Conservation (phyloP, 2,113 vertebrate species). For the Crotalus tigris region DNA sequence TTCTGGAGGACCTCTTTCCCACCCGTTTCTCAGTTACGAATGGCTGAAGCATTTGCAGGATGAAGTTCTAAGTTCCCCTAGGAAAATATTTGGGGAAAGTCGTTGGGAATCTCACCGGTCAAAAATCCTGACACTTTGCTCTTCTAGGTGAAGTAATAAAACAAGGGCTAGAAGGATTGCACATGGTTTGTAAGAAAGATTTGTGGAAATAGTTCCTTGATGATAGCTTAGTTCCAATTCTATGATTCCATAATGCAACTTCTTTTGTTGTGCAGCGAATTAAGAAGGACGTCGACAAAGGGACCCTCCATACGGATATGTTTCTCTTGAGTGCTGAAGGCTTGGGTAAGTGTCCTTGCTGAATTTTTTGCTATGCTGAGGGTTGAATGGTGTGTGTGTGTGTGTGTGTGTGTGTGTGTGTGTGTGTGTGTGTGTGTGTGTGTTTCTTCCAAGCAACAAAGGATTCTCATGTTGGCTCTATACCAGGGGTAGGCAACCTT, state of each 20-base stretch:
- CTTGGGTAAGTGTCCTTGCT: constrained; percentile 57
- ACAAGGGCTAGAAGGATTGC: background rate
- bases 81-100: background rate
- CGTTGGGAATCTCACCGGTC: background rate
- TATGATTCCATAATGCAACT: background rate
- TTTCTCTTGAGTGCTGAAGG: constrained; percentile 83
- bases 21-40: background rate
- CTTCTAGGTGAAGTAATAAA: background rate
- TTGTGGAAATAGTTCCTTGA: background rate
- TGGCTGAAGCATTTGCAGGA: background rate
- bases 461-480: too few relatives aligned
- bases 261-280: constrained; percentile 72
- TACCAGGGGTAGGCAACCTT: too few relatives aligned
- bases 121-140: background rate
- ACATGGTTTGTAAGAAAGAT: background rate
- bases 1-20: background rate
- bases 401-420: too few relatives aligned
- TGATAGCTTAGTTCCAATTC: background rate
- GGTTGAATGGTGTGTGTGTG: background rate
- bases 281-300: constrained; percentile 94
- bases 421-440: too few relatives aligned
- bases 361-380: background rate
- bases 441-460: background rate
- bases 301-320: constrained; percentile 90
- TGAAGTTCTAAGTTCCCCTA: background rate